Conservation (phyloP, 2,797 vertebrate species). For the Platyrinchus mystaceus region DNA sequence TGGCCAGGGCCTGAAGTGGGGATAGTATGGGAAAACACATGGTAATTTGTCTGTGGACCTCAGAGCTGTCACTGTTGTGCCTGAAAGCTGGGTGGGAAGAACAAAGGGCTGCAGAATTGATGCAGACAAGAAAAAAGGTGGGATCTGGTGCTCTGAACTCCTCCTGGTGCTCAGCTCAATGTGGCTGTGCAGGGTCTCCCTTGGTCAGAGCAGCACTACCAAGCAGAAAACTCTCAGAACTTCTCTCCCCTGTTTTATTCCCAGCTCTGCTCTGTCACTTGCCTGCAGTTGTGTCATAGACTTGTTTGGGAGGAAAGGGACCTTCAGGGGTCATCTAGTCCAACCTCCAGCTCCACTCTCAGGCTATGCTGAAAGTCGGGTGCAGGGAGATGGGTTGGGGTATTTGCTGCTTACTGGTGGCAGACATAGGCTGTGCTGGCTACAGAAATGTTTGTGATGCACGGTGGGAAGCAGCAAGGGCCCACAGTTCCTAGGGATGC, state of each 20-base stretch:
- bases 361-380: not conserved
- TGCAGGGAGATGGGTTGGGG: not conserved
- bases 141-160: not conserved
- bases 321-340: not conserved
- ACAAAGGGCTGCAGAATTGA: not conserved
- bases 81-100: not conserved
- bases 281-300: not conserved
- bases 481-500: accelerated
- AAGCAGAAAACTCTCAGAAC: not conserved
- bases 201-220: not conserved
- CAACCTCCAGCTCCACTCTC: not conserved
- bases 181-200: accelerated
- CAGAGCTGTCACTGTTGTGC: not conserved
- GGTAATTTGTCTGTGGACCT: not conserved
- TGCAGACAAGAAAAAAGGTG: not conserved
- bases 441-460: not conserved
- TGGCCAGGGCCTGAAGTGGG: not conserved
- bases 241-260: not conserved
- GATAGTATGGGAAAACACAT: not conserved
- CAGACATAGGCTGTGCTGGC: not conserved
- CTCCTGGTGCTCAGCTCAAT: not conserved
- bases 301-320: not conserved
- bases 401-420: not conserved
- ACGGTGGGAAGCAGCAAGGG: accelerated
- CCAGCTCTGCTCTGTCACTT: not conserved